Conservation (phyloP, 92 coral and sea anemone species). For the Epizoanthus rinbou region DNA sequence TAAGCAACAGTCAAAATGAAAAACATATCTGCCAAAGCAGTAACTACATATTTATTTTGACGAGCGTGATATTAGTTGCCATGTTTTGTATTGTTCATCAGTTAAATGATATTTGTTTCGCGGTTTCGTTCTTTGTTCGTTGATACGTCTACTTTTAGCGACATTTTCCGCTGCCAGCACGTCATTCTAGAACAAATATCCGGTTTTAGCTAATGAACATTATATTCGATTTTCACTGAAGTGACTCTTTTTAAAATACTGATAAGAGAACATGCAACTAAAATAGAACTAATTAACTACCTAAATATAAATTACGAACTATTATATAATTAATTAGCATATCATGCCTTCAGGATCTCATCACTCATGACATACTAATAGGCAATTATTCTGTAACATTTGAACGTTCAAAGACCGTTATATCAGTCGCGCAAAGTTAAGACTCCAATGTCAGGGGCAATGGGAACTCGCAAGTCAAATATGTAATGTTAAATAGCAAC, state of each 20-base stretch:
- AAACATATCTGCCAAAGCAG: too few species aligned
- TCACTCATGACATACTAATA: background rate
- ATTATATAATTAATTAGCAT: background rate
- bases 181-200: conserved; percentile 23
- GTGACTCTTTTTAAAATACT: background rate
- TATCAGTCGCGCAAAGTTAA: background rate
- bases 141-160: background rate
- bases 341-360: background rate
- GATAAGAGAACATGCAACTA: background rate
- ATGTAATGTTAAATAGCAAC: conserved; percentile 7
- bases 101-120: background rate
- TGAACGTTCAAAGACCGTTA: background rate
- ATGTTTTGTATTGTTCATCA: background rate
- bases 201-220: background rate
- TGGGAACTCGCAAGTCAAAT: background rate
- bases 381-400: background rate
- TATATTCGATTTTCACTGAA: too few species aligned
- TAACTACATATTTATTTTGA: background rate
- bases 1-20: too few species aligned
- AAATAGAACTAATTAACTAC: conserved; percentile 1
- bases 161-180: background rate
- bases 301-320: background rate
- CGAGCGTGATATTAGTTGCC: background rate
- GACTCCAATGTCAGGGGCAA: too few species aligned
- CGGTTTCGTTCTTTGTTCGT: background rate